Percentiles rank a stretch among this genome's conserved stretches.
These are phyloP conservation scores for Pammene aurita DNA, from an alignment of 2,888 invertebrate genomes.

Conservation along the genomic window DNA sequence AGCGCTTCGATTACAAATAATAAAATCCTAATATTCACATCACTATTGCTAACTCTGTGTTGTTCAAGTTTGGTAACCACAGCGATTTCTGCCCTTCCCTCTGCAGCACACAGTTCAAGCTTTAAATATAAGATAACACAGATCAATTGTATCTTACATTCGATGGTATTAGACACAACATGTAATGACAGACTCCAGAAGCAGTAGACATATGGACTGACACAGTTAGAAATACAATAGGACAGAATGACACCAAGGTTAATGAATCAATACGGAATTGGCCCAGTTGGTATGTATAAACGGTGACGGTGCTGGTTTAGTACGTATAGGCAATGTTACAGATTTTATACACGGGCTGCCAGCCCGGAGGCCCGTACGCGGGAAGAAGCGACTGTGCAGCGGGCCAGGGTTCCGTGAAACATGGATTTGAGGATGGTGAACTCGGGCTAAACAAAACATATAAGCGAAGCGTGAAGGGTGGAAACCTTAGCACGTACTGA, in stretches of 20 bases:
- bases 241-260: constrained; percentile 38
- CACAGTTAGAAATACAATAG: constrained; percentile 31
- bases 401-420: constrained; percentile 11
- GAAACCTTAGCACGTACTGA: constrained; percentile 33
- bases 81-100: constrained; percentile 1
- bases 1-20: constrained; percentile 12
- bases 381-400: constrained; percentile 20
- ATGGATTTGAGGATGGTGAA: constrained; percentile 26
- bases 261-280: constrained; percentile 23
- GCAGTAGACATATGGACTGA: constrained; percentile 32
- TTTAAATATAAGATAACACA: constrained; percentile 15
- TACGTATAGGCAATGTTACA: constrained; percentile 24
- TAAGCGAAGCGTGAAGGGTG: constrained; percentile 38
- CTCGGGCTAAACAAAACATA: constrained; percentile 26
- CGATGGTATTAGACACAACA: constrained; percentile 24
- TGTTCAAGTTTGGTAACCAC: constrained; percentile 6
- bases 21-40: not conserved
- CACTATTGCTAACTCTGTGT: constrained; percentile 8
- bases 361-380: constrained; percentile 9
- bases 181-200: constrained; percentile 20
- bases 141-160: constrained; percentile 8
- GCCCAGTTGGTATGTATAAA: constrained; percentile 22
- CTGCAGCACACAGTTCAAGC: constrained; percentile 8
- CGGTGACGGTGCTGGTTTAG: constrained; percentile 33
- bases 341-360: constrained; percentile 4